These are phyloP conservation scores for Poeciliopsis gracilis DNA, from an alignment of 2,797 vertebrate genomes.

Conservation along the genomic window DNA sequence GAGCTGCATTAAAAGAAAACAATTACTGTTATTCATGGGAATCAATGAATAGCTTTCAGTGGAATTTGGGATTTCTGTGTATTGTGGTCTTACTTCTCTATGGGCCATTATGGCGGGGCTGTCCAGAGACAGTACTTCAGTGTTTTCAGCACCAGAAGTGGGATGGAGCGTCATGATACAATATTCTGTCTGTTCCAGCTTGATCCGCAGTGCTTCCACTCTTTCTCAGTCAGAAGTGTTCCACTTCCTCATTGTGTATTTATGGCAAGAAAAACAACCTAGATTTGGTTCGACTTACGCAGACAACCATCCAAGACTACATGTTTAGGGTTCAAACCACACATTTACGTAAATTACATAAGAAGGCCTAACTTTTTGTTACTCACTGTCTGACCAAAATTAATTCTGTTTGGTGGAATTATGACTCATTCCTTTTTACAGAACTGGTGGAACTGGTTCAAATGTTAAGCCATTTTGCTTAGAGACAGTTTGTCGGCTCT, in stretches of 20 bases:
- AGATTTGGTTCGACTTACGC: slow-evolving; percentile 31
- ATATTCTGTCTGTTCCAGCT: slow-evolving; percentile 78
- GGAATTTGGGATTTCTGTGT: slow-evolving; percentile 74
- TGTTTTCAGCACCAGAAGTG: slow-evolving; percentile 79
- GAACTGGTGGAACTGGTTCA: background rate
- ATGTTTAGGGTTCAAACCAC: background rate
- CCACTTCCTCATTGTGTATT: slow-evolving; percentile 74
- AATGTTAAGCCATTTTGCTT: background rate
- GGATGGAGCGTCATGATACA: slow-evolving; percentile 76
- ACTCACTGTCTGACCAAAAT: background rate
- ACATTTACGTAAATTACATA: background rate
- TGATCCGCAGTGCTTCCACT: slow-evolving; percentile 69
- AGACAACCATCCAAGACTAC: slow-evolving; percentile 10
- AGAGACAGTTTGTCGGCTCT: background rate
- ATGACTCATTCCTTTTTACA: background rate
- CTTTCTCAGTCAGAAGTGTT: slow-evolving; percentile 65
- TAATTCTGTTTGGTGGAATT: background rate
- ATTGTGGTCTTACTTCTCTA: slow-evolving; percentile 60
- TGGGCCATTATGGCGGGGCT: slow-evolving; percentile 66
- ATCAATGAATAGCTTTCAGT: slow-evolving; percentile 73
- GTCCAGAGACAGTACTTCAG: slow-evolving; percentile 73
- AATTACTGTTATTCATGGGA: slow-evolving; percentile 74
- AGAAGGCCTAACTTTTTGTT: background rate
- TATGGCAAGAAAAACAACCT: slow-evolving; percentile 62
- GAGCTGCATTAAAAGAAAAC: slow-evolving; percentile 66